Evolutionary conservation across 2,888 invertebrate species (phyloP).

Genomic region (Temnothorax rugatulus): DNA sequence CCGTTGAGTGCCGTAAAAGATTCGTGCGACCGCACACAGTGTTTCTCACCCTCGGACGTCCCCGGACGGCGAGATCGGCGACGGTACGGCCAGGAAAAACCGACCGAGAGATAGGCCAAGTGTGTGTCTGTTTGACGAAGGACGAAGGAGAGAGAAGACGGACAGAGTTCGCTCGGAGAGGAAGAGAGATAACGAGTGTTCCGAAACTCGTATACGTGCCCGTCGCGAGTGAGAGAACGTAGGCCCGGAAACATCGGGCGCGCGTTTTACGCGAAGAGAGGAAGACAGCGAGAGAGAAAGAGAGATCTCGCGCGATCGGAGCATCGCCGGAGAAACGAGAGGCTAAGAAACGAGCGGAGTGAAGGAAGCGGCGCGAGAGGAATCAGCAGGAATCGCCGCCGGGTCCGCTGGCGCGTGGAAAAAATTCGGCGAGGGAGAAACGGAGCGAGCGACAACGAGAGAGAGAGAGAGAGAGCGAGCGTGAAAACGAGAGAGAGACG

Average conservation of each 20-base stretch:
- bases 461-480: constrained; percentile 30
- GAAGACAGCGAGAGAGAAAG: not conserved
- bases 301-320: not conserved
- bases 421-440: constrained; percentile 21
- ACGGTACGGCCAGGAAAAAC: constrained; percentile 4
- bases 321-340: no score
- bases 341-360: no score
- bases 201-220: constrained; percentile 31
- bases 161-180: constrained; percentile 22
- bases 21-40: constrained; percentile 41
- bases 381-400: constrained; percentile 57
- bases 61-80: constrained; percentile 39
- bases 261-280: constrained; percentile 9
- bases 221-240: constrained; percentile 22
- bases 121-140: not conserved
- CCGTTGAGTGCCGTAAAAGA: constrained; percentile 57
- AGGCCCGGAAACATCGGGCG: not conserved
- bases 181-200: constrained; percentile 21
- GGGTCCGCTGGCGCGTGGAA: constrained; percentile 40
- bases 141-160: constrained; percentile 43
- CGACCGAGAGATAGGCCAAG: constrained; percentile 6
- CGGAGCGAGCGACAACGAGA: constrained; percentile 33
- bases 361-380: constrained; percentile 17
- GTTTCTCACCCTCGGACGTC: constrained; percentile 44
- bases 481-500: constrained; percentile 45